A percentile compares a stretch with the other conserved stretches of the same genome.
Evolutionary conservation across 2,113 vertebrate species (phyloP).

Genomic region (Pelmatolapia mariae): DNA sequence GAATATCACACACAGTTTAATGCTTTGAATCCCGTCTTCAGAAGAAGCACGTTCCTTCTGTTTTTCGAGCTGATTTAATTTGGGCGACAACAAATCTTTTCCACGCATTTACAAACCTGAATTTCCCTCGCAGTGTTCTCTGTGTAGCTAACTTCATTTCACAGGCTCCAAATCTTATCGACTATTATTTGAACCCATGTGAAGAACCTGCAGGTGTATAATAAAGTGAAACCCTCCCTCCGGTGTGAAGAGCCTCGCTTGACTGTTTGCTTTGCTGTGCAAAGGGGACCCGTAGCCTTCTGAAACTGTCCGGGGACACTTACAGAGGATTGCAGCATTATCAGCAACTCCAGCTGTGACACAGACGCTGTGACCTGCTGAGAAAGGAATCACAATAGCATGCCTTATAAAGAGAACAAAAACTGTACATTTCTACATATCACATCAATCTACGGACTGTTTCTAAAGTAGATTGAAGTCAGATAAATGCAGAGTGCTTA

Average conservation of each 20-base stretch:
- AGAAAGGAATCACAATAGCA: constrained; percentile 35
- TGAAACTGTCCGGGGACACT: neutral
- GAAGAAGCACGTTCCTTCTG: neutral
- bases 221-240: neutral
- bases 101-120: neutral
- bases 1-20: neutral
- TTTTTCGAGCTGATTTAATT: neutral
- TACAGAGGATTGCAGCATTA: neutral
- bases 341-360: constrained; percentile 8
- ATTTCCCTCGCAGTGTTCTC: neutral
- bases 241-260: neutral
- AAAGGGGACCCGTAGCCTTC: neutral
- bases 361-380: constrained; percentile 4
- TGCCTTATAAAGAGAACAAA: constrained; percentile 47
- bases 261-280: neutral
- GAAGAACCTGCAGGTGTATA: neutral
- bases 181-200: neutral
- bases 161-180: neutral
- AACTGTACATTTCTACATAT: constrained; percentile 45
- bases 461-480: constrained; percentile 26
- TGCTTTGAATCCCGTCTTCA: neutral
- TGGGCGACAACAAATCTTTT: neutral
- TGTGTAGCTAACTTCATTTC: constrained; percentile 2
- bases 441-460: constrained; percentile 25
- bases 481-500: constrained; percentile 37